Evolutionary conservation across 2,888 invertebrate species (phyloP), one percentile per base, ranked within the genome.

Genomic region (Erebia epiphron): DNA sequence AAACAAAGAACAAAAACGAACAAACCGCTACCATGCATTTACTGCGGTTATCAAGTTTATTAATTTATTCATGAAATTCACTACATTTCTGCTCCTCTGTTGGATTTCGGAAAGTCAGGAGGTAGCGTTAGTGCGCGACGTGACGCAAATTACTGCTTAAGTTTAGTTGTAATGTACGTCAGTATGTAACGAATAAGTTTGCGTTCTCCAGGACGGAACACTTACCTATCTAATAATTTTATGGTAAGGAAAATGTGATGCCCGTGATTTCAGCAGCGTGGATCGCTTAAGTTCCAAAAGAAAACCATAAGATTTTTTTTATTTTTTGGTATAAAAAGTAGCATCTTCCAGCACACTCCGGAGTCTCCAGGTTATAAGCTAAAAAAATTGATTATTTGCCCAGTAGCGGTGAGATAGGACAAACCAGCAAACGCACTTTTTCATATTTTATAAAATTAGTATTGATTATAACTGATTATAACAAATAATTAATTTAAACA

Each of bases 101-200:
- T 67, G 67, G 62, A 71, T 73, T 68, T 54, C 43, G 61, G 66
- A 54, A 69, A 70, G 72, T 70, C 71, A 61, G 71, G 68, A 75
- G 71, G 56, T 56, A 61, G 56, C 56, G 68, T 70, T 68, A 62
- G 67, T 65, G 66, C 69, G 67, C 67, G 60, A 58, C 72, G 68
- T 66, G 58, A 66, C 67, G 68, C 71, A 69, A 74, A 70, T 74
- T 67, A 73, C 68, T 67, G 67, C 66, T 67, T 62, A 68, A 73
- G 68, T 73, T 71, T 69, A 67, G 16, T 50, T 67, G 49, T 61
- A 61, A 52, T 67, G 35, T 67, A 41, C 50, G 11, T 56, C 56
- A 50, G 50, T n/a, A 63, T n/a, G 50, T 52, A 52, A 63, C 14
- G 50, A 52, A 52, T 16, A 54, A 64, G 13, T 64, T 63, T 64